Conservation (phyloP, 2,113 vertebrate species). For the Euleptes europaea region DNA sequence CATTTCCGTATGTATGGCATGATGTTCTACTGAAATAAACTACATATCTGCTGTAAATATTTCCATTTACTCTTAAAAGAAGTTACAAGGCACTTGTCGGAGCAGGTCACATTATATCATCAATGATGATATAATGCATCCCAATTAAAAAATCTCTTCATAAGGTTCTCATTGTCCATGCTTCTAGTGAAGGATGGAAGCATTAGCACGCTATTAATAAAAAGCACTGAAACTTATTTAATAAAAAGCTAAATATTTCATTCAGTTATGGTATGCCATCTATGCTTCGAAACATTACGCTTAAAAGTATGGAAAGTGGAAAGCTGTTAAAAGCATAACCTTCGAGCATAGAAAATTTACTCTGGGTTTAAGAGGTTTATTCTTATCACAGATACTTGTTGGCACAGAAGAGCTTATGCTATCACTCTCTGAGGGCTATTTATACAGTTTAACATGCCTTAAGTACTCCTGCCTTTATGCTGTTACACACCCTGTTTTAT, state of each 20-base stretch:
- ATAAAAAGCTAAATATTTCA: conserved; percentile 12
- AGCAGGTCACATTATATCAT: background rate
- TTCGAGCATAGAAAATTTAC: conserved; percentile 34
- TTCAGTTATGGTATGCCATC: conserved; percentile 36
- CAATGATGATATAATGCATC: no score
- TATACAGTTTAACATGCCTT: conserved; percentile 7
- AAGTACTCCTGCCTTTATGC: conserved; percentile 15
- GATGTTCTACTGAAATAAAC: background rate
- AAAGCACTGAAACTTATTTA: background rate
- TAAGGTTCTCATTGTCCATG: conserved; percentile 10
- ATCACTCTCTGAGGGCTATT: conserved; percentile 5
- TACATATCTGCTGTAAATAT: background rate
- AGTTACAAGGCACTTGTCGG: background rate
- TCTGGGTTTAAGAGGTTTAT: conserved; percentile 31
- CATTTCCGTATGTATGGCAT: background rate
- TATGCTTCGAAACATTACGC: conserved; percentile 44
- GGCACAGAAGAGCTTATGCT: background rate
- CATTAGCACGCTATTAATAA: background rate
- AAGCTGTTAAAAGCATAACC: conserved; percentile 36
- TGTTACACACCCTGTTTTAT: conserved; percentile 23
- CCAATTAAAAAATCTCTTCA: background rate
- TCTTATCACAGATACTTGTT: conserved; percentile 21
- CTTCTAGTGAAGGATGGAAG: background rate
- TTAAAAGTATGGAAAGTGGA: conserved; percentile 45
- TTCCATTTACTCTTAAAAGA: background rate